Base-by-base conservation (phyloP, 2,797 vertebrate genomes). In the Rhinichthys osculus region DNA sequence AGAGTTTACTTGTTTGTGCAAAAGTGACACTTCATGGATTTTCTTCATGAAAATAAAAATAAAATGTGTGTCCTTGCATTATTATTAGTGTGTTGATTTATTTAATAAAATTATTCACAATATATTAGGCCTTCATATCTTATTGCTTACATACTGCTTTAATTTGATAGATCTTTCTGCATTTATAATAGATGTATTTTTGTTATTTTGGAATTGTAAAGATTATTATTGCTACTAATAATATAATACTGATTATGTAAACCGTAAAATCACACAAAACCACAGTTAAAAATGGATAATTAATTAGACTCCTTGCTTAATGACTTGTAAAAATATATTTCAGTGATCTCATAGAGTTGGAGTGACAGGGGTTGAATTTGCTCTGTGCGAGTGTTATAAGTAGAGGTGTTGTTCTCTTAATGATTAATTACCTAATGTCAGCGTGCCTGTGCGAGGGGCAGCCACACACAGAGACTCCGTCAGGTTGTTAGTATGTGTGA, bases 341-440 rank as follows among this genome's bases (percentile, higher is more conserved):
- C 9, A 64, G n/a, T 23, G 35, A 67, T 70, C 50, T 64, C 33
- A 50, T 50, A 19, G 66, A 83, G 30, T 19, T 19, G 1, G 66
- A 66, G 42, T 42, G 42, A 70, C 54, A 23, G 8, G 17, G 35
- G 35, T 40, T 23, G 64, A 33, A 78, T 69, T 14, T 42, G 85
- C 73, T 85, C 82, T 74, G 67, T 27, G 57, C 3, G 17, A 78
- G 66, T 30, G 62, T 87, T 72, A 67, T 74, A 78, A 78, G 71
- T 67, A 54, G 52, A 67, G 64, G 62, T 57, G 73, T 81, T 83
- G 80, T 78, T 82, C 74, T 83, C 81, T 79, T 76, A 21, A 83
- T 89, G 88, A 91, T 89, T 91, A 89, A 88, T 89, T 81, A 54
- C 79, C 79, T 59, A 82, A 84, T 64, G 82, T 87, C 89, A 87